These are phyloP conservation scores for Ictalurus furcatus DNA, from an alignment of 2,113 vertebrate species.

Conservation along the genomic window DNA sequence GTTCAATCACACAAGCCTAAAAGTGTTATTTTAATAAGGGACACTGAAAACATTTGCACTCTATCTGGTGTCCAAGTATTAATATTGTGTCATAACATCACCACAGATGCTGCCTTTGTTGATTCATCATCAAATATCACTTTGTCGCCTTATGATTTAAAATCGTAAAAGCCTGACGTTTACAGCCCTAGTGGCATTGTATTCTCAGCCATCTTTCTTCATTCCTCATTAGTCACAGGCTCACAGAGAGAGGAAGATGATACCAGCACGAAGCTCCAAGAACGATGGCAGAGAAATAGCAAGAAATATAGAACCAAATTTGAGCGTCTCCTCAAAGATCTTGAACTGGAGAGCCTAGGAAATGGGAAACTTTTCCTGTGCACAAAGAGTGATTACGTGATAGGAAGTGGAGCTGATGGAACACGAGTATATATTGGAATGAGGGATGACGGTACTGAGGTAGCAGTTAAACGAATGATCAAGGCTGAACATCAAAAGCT, in stretches of 20 bases:
- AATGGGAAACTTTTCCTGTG: neutral
- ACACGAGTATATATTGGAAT: constrained; percentile 26
- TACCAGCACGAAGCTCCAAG: neutral
- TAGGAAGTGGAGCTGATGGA: constrained; percentile 10
- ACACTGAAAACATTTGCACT: neutral
- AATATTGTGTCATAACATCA: neutral
- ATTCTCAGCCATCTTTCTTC: neutral
- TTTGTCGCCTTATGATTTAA: too few species aligned
- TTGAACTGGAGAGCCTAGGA: neutral
- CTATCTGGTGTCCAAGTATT: neutral
- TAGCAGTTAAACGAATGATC: constrained; percentile 37
- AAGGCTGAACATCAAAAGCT: neutral
- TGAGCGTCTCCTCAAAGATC: neutral
- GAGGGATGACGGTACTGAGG: constrained; percentile 40
- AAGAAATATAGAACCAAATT: neutral
- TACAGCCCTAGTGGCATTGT: neutral
- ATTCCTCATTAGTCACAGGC: neutral
- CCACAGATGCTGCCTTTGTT: constrained; percentile 24
- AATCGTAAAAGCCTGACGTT: neutral
- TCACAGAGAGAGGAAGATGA: neutral
- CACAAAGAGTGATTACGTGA: neutral
- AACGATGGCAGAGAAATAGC: neutral
- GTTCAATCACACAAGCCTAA: too few species aligned
- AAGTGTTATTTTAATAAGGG: neutral
- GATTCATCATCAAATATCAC: neutral